Percentiles rank a stretch among this genome's conserved stretches.
Evolutionary conservation across 2,113 vertebrate genomes (phyloP).

Genomic region (Bambusicola thoracicus): DNA sequence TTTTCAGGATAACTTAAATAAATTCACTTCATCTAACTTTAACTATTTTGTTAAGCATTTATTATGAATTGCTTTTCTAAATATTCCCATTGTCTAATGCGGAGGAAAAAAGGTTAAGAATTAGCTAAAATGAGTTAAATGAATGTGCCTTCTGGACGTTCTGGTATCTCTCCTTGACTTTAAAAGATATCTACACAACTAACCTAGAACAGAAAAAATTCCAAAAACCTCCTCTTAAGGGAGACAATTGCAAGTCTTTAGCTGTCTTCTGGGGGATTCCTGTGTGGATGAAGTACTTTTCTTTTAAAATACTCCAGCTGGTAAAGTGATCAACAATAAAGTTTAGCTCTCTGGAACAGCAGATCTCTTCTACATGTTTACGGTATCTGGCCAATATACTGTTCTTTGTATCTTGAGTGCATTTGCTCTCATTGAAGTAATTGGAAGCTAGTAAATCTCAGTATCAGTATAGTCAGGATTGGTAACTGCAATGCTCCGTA

Average conservation of each 20-base stretch:
- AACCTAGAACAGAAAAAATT: background rate
- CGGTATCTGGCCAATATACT: background rate
- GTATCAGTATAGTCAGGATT: background rate
- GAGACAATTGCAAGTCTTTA: background rate
- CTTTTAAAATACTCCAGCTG: background rate
- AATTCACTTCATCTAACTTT: background rate
- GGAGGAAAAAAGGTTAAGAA: background rate
- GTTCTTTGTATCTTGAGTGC: background rate
- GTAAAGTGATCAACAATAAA: conserved; percentile 2
- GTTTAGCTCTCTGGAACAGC: background rate
- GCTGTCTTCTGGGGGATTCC: background rate
- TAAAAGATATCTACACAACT: background rate
- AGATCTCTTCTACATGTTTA: background rate
- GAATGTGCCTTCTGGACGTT: background rate
- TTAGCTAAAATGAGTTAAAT: background rate
- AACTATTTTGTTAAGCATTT: background rate
- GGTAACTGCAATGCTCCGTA: background rate
- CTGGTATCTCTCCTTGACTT: background rate
- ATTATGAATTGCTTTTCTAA: background rate
- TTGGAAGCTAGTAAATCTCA: background rate
- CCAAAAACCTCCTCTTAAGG: background rate
- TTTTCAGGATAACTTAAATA: background rate
- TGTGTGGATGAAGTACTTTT: background rate
- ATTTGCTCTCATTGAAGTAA: background rate
- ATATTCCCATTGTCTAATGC: background rate